A percentile compares a stretch with the other conserved stretches of the same genome.
These are phyloP conservation scores for Aethes cnicana DNA, from an alignment of 2,888 invertebrate species.

Conservation along the genomic window DNA sequence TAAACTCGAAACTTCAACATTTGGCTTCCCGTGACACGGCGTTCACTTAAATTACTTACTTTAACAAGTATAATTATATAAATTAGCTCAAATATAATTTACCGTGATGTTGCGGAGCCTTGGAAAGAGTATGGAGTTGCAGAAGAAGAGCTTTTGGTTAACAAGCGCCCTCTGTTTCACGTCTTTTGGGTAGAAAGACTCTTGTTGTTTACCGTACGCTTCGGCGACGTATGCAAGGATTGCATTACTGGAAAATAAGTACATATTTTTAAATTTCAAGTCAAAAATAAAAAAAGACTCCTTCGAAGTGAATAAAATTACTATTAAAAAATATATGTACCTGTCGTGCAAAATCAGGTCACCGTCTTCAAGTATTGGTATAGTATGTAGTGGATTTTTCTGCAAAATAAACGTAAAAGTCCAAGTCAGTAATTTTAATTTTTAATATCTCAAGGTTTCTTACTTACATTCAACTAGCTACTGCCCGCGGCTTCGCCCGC, in stretches of 20 bases:
- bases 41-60: no score
- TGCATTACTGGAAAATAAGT: slow-evolving; percentile 56
- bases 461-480: no score
- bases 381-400: slow-evolving; percentile 73
- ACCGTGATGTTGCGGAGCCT: slow-evolving; percentile 39
- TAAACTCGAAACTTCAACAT: no score
- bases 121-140: slow-evolving; percentile 62
- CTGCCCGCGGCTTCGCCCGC: no score
- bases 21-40: no score
- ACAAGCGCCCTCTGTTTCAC: slow-evolving; percentile 62
- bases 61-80: slow-evolving; percentile 25
- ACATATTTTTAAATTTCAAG: no score
- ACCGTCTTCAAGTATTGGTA: slow-evolving; percentile 73
- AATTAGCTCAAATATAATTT: slow-evolving; percentile 20
- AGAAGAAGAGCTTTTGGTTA: slow-evolving; percentile 72
- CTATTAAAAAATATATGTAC: background rate
- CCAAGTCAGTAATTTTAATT: no score
- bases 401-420: slow-evolving; percentile 37
- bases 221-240: slow-evolving; percentile 63
- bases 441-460: no score
- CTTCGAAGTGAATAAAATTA: background rate
- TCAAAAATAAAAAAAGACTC: no score
- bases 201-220: slow-evolving; percentile 70
- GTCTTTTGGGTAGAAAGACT: slow-evolving; percentile 76
- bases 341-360: slow-evolving; percentile 55